phyloP scores from a whole-genome alignment of 2,797 vertebrate genomes.

The Spea hammondii region DNA sequence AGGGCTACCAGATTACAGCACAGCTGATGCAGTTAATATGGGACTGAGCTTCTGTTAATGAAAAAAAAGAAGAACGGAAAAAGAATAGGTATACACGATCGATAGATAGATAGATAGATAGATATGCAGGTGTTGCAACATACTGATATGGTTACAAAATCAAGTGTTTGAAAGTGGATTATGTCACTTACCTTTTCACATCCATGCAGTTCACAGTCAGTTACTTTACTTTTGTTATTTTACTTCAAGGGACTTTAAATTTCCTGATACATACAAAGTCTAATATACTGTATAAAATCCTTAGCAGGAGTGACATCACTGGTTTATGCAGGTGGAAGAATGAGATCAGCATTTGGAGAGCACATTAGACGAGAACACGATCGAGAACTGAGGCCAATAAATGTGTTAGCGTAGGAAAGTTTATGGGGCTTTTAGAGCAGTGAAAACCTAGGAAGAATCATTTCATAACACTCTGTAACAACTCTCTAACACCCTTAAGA shows the following conservation, averaged over 20 bases:
- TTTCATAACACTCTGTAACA: background rate
- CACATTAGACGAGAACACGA: slow-evolving; percentile 5
- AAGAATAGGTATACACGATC: too few species aligned
- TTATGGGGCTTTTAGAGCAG: background rate
- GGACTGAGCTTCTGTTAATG: too few species aligned
- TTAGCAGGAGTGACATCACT: slow-evolving; percentile 33
- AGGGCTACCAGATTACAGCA: too few species aligned
- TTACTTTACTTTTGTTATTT: background rate
- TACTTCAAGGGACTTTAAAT: background rate
- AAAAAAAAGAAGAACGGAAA: too few species aligned
- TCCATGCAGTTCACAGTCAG: background rate
- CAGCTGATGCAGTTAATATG: too few species aligned
- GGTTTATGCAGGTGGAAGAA: slow-evolving; percentile 42
- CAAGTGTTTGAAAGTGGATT: too few species aligned
- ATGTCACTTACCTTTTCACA: background rate
- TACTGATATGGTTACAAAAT: too few species aligned
- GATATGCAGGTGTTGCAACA: too few species aligned
- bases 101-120: too few species aligned
- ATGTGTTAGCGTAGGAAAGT: background rate
- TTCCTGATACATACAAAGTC: background rate
- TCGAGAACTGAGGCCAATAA: slow-evolving; percentile 12
- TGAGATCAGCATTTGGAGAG: slow-evolving; percentile 42
- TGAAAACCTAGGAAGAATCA: slow-evolving; percentile 1
- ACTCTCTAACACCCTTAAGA: too few species aligned
- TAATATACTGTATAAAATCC: background rate